Percentiles rank a stretch among this genome's conserved stretches.
phyloP scores from a whole-genome alignment of 2,113 vertebrate genomes.

The Empidonax traillii region DNA sequence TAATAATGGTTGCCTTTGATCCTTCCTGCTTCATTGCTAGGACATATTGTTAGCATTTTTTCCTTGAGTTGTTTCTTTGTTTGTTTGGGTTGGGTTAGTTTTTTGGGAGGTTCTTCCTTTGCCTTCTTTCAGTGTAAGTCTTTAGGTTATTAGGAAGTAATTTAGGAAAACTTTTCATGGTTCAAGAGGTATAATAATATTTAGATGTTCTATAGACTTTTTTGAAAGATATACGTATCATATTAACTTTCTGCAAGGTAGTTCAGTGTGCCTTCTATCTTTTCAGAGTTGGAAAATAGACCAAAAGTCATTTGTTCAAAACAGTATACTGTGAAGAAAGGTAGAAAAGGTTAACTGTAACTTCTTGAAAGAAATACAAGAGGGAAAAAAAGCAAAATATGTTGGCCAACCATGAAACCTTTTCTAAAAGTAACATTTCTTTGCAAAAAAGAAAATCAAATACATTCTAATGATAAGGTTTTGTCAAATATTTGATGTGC shows the following conservation, averaged over 20 bases:
- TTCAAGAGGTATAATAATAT: not conserved
- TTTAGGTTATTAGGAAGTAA: not conserved
- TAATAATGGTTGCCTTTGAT: not conserved
- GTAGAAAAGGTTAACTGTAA: not conserved
- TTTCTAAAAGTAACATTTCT: not conserved
- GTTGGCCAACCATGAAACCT: not conserved
- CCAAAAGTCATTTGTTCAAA: not conserved
- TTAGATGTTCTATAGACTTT: not conserved
- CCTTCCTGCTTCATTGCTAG: not conserved
- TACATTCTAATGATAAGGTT: not conserved
- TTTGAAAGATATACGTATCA: not conserved
- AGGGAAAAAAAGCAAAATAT: not conserved
- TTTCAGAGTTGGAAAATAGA: not conserved
- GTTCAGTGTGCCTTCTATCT: not conserved
- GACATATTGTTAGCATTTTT: accelerated
- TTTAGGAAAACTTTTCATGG: not conserved
- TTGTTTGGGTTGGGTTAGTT: not conserved
- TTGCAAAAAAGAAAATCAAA: not conserved
- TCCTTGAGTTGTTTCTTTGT: accelerated
- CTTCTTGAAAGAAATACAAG: not conserved
- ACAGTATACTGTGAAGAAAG: not conserved
- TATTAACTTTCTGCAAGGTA: not conserved
- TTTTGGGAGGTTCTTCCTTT: not conserved
- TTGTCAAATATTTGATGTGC: not conserved
- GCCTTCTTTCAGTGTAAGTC: not conserved